Percentiles rank a stretch among this genome's conserved stretches.
These are phyloP conservation scores for Halichoerus grypus DNA, from an alignment of 2,113 vertebrate genomes.

Conservation along the genomic window DNA sequence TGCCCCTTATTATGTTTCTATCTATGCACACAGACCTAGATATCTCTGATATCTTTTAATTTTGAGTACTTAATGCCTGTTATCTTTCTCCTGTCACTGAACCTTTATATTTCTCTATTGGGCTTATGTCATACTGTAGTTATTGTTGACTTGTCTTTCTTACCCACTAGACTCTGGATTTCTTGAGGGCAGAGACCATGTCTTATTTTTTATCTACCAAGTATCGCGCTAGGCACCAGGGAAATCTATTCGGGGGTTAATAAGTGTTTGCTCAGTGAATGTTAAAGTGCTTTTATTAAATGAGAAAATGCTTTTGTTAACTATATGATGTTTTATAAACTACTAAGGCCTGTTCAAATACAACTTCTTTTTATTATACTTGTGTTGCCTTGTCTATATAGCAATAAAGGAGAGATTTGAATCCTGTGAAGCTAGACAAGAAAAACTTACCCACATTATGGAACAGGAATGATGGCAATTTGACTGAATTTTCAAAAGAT, in stretches of 20 bases:
- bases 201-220: slow-evolving; percentile 18
- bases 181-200: not conserved
- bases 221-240: not conserved
- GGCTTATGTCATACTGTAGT: not conserved
- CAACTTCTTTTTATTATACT: slow-evolving; percentile 21
- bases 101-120: slow-evolving; percentile 34
- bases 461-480: slow-evolving; percentile 12
- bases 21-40: not conserved
- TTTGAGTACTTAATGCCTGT: slow-evolving; percentile 36
- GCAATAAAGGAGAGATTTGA: slow-evolving; percentile 37
- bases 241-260: not conserved
- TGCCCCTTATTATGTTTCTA: not conserved
- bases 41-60: not conserved
- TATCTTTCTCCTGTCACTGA: not conserved
- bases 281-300: slow-evolving; percentile 44
- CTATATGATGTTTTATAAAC: slow-evolving; percentile 25
- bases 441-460: slow-evolving; percentile 24
- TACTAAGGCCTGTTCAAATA: not conserved
- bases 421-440: slow-evolving; percentile 6
- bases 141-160: slow-evolving; percentile 41
- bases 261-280: not conserved
- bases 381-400: not conserved
- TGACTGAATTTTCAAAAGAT: slow-evolving; percentile 6
- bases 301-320: slow-evolving; percentile 55
- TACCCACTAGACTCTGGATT: not conserved